Evolutionary conservation across 2,888 invertebrate species (phyloP).

Genomic region (Scaptodrosophila latifasciaeformis): DNA sequence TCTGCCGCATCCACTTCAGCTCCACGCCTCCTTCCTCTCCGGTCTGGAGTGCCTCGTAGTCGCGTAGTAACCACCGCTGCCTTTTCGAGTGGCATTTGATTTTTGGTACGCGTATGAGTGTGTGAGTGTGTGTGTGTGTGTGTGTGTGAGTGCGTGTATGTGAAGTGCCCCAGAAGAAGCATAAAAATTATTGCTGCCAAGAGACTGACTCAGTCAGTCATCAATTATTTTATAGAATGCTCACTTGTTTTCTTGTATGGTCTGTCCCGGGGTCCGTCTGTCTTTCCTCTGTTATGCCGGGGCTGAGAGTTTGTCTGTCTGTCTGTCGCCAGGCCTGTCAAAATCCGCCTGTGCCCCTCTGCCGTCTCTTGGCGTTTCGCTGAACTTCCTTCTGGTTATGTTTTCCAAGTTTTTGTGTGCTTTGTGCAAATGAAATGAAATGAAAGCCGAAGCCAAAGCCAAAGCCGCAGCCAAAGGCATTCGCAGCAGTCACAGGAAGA

Average conservation of each 20-base stretch:
- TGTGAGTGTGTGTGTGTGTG: slow-evolving; percentile 21
- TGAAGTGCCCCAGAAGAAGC: slow-evolving; percentile 46
- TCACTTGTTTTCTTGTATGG: slow-evolving; percentile 57
- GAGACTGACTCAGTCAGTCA: slow-evolving; percentile 60
- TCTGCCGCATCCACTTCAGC: slow-evolving; percentile 51
- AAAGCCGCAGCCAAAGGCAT: neutral
- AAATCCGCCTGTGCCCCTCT: neutral
- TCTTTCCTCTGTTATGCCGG: slow-evolving; percentile 14
- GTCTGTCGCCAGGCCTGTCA: slow-evolving; percentile 24
- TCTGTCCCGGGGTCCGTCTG: neutral
- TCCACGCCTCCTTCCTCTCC: slow-evolving; percentile 6
- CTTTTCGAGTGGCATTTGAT: slow-evolving; percentile 65
- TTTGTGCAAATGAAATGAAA: slow-evolving; percentile 10
- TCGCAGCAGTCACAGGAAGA: no score
- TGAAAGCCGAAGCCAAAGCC: slow-evolving; percentile 6
- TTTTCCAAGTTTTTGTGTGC: neutral
- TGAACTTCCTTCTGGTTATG: neutral
- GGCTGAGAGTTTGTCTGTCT: slow-evolving; percentile 4
- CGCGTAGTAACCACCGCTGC: slow-evolving; percentile 51
- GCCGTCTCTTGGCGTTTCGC: neutral
- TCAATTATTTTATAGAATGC: slow-evolving; percentile 68
- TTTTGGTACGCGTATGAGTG: slow-evolving; percentile 41
- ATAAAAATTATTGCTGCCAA: slow-evolving; percentile 64
- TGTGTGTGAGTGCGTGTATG: slow-evolving; percentile 24
- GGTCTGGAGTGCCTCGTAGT: slow-evolving; percentile 19